Conservation (phyloP, 2,113 vertebrate genomes). For the Mus spicilegus region DNA sequence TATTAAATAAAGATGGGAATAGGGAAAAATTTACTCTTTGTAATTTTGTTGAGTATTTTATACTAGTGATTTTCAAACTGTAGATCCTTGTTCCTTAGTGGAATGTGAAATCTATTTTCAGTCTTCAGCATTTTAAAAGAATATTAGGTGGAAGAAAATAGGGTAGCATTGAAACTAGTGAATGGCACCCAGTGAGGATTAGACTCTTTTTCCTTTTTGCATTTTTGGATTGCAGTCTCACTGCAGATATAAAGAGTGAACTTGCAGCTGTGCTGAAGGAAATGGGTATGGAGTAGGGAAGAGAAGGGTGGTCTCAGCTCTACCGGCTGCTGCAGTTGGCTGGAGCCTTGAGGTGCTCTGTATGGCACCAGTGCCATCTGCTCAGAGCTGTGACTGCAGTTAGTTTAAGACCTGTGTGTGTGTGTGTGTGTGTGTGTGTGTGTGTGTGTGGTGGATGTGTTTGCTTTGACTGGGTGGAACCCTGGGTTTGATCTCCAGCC, state of each 20-base stretch:
- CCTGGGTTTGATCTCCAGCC: neutral
- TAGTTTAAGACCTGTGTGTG: neutral
- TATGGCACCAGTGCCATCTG: neutral
- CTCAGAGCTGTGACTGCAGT: neutral
- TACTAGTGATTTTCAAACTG: neutral
- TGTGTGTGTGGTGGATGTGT: neutral
- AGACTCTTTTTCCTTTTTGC: neutral
- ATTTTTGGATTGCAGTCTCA: neutral
- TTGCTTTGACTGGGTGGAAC: neutral
- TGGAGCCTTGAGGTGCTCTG: neutral
- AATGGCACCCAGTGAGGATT: neutral
- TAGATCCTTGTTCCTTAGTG: neutral
- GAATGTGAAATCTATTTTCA: neutral
- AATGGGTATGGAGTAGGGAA: too few relatives aligned
- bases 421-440: too few relatives aligned
- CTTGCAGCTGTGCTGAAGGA: neutral
- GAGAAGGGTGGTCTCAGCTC: neutral
- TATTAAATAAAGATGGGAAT: neutral
- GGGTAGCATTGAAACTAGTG: constrained; percentile 29
- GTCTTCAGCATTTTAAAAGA: neutral
- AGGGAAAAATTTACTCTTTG: neutral
- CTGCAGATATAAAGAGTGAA: neutral
- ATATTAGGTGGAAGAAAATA: neutral
- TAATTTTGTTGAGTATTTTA: constrained; percentile 32
- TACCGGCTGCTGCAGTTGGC: neutral